Base-by-base conservation (phyloP, 2,113 vertebrate genomes). In the Hippopotamus amphibius region DNA sequence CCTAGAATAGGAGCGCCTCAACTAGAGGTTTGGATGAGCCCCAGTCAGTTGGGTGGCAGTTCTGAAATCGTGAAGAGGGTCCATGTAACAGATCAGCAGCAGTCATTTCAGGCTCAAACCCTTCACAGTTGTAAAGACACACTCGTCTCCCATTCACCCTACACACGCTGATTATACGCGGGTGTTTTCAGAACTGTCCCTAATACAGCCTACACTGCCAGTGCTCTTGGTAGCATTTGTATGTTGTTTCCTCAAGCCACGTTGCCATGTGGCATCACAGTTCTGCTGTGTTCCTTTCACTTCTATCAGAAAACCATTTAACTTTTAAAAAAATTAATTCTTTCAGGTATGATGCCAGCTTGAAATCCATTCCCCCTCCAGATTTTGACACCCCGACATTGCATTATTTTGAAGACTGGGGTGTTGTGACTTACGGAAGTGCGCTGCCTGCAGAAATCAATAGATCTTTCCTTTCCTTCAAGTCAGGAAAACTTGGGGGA, bases 321-420 rank as follows among this genome's bases (percentile, higher is more conserved):
- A 90, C 89, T 57, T 86, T 93, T 0, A 0, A 43, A 0, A 43
- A 93, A 88, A 91, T 93, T 65, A 8, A 84, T 77, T 65, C 41
- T 85, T 97, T 50, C 98, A 99, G 99, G 99, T 99, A 99, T 97
- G 99, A 99, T 95, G 99, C 99, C 24, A 98, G 98, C 95, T 98
- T 99, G 95, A 98, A 96, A 30, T 97, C 99, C 2, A 97, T 98
- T 43, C 99, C 99, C 79, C 99, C 99, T 1, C 98, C 98, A 2
- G 99, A 99, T 97, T 99, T 99, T 0, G 99, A 99, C 4, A 98
- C 98, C 71, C 98, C 99, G 3, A 98, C 97, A 1, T 98, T 99
- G 69, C 99, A 99, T 98, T 98, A 99, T 98, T 99, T 99, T 98
- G 99, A 99, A 97, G 99, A 99, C 98, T 99, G 99, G 99, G 99